A percentile compares a stretch with the other conserved stretches of the same genome.
phyloP scores from a whole-genome alignment of 2,888 invertebrate genomes.

The Pollenia labialis region DNA sequence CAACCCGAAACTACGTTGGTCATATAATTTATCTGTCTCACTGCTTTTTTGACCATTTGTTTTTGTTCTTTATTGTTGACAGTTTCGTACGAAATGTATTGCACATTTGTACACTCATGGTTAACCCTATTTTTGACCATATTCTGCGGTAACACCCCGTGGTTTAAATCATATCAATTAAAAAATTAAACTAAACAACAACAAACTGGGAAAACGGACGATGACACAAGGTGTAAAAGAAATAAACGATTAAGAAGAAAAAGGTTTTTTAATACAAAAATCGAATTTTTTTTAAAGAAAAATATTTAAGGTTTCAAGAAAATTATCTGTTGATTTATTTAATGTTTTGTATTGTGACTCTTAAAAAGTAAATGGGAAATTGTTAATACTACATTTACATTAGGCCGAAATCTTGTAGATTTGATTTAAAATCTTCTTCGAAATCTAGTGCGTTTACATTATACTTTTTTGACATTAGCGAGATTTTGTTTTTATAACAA shows the following conservation, averaged over 20 bases:
- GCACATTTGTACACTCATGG: not conserved
- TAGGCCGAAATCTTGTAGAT: too few relatives aligned
- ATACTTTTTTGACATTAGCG: too few relatives aligned
- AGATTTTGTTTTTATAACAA: too few relatives aligned
- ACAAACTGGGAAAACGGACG: not conserved
- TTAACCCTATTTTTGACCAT: conserved; percentile 9
- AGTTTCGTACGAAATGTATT: not conserved
- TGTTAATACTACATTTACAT: too few relatives aligned
- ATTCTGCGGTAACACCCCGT: conserved; percentile 43
- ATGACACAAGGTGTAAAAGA: not conserved
- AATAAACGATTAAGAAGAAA: not conserved
- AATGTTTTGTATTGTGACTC: too few relatives aligned
- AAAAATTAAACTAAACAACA: not conserved
- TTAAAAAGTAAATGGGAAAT: too few relatives aligned
- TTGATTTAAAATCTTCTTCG: too few relatives aligned
- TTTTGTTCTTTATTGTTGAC: conserved; percentile 33
- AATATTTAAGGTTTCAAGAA: too few relatives aligned
- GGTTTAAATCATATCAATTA: conserved; percentile 23
- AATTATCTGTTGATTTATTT: too few relatives aligned
- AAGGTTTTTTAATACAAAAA: not conserved
- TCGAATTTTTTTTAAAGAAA: not conserved
- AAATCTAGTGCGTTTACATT: too few relatives aligned
- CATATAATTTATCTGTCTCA: conserved; percentile 36
- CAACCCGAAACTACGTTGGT: conserved; percentile 4
- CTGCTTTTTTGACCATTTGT: not conserved